Conservation (phyloP, 2,113 vertebrate genomes). For the Neodon shergylaensis region DNA sequence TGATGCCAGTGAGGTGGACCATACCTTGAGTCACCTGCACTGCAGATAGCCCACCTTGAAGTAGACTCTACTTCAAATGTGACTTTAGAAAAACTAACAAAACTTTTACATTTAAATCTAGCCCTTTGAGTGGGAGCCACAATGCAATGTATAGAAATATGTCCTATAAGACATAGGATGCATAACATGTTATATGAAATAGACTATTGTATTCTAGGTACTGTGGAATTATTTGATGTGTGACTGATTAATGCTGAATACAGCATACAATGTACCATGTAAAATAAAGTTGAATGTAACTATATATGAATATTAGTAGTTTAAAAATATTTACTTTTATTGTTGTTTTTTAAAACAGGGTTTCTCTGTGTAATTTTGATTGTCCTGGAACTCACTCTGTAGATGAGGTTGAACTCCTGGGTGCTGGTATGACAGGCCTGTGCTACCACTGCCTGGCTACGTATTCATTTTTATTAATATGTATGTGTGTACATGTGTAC, state of each 20-base stretch:
- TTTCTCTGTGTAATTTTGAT: too few species aligned
- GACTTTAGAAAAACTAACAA: background rate
- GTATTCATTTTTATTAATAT: too few species aligned
- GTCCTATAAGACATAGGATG: background rate
- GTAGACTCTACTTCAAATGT: accelerated
- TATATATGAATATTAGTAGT: background rate
- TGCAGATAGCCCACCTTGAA: accelerated
- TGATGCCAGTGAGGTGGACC: background rate
- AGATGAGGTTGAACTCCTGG: too few species aligned
- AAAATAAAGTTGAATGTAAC: background rate
- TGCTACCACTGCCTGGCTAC: too few species aligned
- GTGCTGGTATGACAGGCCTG: too few species aligned
- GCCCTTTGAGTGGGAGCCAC: background rate
- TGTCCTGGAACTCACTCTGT: too few species aligned
- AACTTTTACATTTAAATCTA: accelerated
- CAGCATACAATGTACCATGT: too few species aligned
- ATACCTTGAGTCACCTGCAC: too few species aligned
- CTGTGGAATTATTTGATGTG: too few species aligned
- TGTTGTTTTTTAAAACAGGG: background rate
- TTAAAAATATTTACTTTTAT: background rate
- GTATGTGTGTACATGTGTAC: background rate
- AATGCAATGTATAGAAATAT: background rate
- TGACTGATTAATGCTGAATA: background rate
- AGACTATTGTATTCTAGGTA: background rate
- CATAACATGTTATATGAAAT: background rate